Conservation (phyloP, 2,113 vertebrate species). For the Ardeotis arabs region DNA sequence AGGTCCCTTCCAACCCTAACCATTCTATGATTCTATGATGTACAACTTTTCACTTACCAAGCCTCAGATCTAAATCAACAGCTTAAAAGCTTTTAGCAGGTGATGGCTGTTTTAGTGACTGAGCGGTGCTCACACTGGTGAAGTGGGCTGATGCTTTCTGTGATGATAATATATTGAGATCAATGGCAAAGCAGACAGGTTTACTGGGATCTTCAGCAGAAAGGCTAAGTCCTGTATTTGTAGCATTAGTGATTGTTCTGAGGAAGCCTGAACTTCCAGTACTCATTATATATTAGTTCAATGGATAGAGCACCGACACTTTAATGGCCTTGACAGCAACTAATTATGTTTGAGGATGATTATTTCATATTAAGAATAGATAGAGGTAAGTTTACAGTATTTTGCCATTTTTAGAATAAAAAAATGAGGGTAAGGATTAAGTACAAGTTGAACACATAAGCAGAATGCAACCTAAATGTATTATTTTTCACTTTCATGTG, state of each 20-base stretch:
- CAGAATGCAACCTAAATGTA: not conserved
- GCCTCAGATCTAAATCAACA: slow-evolving; percentile 17
- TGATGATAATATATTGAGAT: not conserved
- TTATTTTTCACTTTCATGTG: not conserved
- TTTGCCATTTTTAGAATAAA: not conserved
- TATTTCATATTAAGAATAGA: not conserved
- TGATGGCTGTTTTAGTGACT: not conserved
- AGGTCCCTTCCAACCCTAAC: no score
- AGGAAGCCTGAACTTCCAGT: not conserved
- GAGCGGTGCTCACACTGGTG: not conserved
- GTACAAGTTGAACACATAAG: not conserved
- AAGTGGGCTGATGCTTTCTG: not conserved
- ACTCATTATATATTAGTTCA: not conserved
- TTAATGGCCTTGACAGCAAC: slow-evolving; percentile 9
- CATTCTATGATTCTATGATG: not conserved
- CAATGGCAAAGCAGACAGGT: slow-evolving; percentile 30
- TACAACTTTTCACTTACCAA: slow-evolving; percentile 14
- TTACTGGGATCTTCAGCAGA: slow-evolving; percentile 20
- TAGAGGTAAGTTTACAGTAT: not conserved
- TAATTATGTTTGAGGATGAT: slow-evolving; percentile 26
- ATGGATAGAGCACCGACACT: not conserved
- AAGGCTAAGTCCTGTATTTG: not conserved
- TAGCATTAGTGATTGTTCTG: not conserved
- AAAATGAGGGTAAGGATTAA: not conserved
- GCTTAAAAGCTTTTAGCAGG: slow-evolving; percentile 42